Percentiles rank a stretch among this genome's conserved stretches.
phyloP scores from a whole-genome alignment of 2,888 invertebrate genomes.

The Vanessa cardui region DNA sequence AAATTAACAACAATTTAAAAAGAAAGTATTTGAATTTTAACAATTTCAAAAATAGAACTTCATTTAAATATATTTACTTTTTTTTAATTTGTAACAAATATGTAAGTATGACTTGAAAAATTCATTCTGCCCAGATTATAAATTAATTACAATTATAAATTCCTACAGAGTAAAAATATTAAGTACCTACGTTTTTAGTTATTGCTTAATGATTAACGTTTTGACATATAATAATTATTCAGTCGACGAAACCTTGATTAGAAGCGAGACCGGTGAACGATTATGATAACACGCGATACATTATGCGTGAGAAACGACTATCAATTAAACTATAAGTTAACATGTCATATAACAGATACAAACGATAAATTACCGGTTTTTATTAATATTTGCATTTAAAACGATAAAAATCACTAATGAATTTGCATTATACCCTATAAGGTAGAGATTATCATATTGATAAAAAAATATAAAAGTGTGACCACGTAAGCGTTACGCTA shows the following conservation, averaged over 20 bases:
- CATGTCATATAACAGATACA: slow-evolving; percentile 17
- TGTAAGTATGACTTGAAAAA: no score
- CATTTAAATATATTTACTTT: no score
- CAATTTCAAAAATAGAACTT: no score
- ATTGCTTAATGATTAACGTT: neutral
- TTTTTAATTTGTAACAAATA: no score
- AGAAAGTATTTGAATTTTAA: no score
- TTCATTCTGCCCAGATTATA: no score
- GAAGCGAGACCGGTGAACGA: slow-evolving; percentile 21
- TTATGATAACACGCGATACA: slow-evolving; percentile 28
- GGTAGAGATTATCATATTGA: no score
- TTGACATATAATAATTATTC: neutral
- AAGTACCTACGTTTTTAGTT: no score
- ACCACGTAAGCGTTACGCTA: neutral
- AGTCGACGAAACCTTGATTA: slow-evolving; percentile 25
- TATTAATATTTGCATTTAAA: slow-evolving; percentile 23
- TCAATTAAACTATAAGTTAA: slow-evolving; percentile 28
- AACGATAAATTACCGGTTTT: slow-evolving; percentile 20
- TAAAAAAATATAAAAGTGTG: no score
- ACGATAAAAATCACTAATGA: slow-evolving; percentile 3
- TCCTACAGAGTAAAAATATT: no score
- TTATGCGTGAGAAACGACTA: slow-evolving; percentile 29
- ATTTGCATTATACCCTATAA: neutral
- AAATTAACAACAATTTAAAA: no score
- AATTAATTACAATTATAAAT: no score